A percentile compares a stretch with the other conserved stretches of the same genome.
Conservation (phyloP, 2,113 vertebrate species). For the Emydocephalus ijimae region DNA sequence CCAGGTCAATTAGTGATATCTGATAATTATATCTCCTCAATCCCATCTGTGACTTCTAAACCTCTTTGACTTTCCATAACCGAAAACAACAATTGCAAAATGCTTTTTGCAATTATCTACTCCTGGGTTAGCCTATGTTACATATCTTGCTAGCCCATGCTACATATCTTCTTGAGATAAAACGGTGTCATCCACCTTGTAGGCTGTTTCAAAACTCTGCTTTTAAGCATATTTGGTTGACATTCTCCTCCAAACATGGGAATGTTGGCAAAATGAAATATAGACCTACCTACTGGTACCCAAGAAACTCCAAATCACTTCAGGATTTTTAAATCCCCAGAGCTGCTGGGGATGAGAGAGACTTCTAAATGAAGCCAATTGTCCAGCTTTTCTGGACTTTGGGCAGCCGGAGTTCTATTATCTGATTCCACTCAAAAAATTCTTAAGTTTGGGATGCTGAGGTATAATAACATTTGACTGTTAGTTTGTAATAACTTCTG, state of each 20-base stretch:
- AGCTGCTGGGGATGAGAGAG: not conserved
- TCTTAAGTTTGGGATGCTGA: not conserved
- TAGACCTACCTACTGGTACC: not conserved
- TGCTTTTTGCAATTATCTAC: not conserved
- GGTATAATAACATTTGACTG: not conserved
- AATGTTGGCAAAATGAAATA: not conserved
- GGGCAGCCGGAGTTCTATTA: not conserved
- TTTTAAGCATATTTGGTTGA: not conserved
- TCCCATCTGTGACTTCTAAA: not conserved
- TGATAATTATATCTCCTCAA: not conserved
- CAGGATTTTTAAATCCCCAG: not conserved
- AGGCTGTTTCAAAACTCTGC: not conserved
- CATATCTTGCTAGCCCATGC: not conserved
- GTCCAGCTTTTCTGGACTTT: not conserved
- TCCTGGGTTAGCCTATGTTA: not conserved
- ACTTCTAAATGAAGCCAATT: not conserved
- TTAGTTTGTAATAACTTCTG: not conserved
- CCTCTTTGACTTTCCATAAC: not conserved
- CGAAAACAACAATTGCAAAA: not conserved
- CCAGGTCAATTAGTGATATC: not conserved
- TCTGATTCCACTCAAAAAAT: not conserved
- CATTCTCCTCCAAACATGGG: not conserved
- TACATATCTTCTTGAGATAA: not conserved
- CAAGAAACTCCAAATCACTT: not conserved
- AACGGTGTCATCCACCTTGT: not conserved